Base-by-base conservation (phyloP, 2,888 invertebrate genomes). In the Petrophora chlorosata region DNA sequence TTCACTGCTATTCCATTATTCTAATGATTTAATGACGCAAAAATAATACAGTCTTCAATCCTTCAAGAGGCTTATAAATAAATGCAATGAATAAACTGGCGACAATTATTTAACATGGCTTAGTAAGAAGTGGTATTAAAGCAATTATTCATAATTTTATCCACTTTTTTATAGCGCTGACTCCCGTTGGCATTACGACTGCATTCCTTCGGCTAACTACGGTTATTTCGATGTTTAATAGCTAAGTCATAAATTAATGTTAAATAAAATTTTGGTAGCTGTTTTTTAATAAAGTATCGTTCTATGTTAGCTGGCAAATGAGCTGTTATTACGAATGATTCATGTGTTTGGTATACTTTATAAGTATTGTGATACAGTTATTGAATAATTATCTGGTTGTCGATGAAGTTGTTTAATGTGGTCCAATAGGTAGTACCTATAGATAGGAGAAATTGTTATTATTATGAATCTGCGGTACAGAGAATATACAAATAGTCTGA, bases 141-240 rank as follows among this genome's bases (percentile, higher is more conserved):
- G 23, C 29, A 57, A 67, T 69, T 67, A 70, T 55, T 67, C 64
- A 67, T 65, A 64, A 69, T 67, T 63, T 62, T 52, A 59, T 57
- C 51, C 53, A 60, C 51, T 62, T 71, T 63, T 65, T 64, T 65
- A 53, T 53, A 46, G 52, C 45, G 54, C 42, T 28, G 30, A 48
- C 30, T 46, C 41, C 53, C 39, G 56, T 53, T 15, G 34, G 4
- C 23, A 23, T 14, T 14, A 12, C n/a, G 10, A 16, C 61, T 53
- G 49, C 63, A 69, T 73, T 67, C 54, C 66, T 53, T 52, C 26
- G 33, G 39, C 40, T 55, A 44, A 45, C 49, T 48, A 58, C 53
- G 56, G 51, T 33, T 48, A 25, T 62, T 63, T 52, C n/a, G 45
- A 64, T 59, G 36, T 56, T 56, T 65, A 67, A 71, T 61, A 41